Base-by-base conservation (phyloP, 2,113 vertebrate genomes). In the Kobus ellipsiprymnus region DNA sequence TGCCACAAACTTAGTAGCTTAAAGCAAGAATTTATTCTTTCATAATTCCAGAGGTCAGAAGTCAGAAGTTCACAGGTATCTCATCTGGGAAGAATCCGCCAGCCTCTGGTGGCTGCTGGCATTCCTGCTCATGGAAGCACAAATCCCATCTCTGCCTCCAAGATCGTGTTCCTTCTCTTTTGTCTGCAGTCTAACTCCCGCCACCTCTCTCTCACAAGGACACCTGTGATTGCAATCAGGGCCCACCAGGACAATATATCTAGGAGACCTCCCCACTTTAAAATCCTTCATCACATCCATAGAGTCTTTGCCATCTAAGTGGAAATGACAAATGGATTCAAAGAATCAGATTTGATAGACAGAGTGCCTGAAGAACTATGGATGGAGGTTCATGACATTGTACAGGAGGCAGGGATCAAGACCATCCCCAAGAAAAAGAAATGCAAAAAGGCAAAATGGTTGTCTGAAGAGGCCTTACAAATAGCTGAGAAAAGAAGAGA, bases 11-110 rank as follows among this genome's bases (percentile, higher is more conserved):
- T 19, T 14, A 10, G 55, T 4, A 19, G 6, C 9, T 46, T 21
- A 46, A 16, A 52, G 11, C 17, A 19, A 25, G 17, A 27, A 19
- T 5, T 0, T 27, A 11, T 40, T 57, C 25, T 44, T 21, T 52
- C 17, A 2, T 0, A 27, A 54, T 21, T 36, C 36, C 9, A 23
- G 64, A 64, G 55, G 33, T 14, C 54, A 48, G 48, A 57, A 86
- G 33, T 33, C 95, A 82, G 23, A 30, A 36, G 33, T 27, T n/a
- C 71, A 44, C 71, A 44, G 25, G 29, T 2, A 7, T 12, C 19
- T 1, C 62, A 23, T n/a, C 3, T 9, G 67, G 40, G 59, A 2
- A 33, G 25, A 44, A 25, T 16, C 6, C 0, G 0, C 3, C 14
- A 40, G n/a, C 67, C 11, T 15, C 83, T 23, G 29, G 44, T 1